Base-by-base conservation (phyloP, 2,113 vertebrate genomes). In the Catagonus wagneri region DNA sequence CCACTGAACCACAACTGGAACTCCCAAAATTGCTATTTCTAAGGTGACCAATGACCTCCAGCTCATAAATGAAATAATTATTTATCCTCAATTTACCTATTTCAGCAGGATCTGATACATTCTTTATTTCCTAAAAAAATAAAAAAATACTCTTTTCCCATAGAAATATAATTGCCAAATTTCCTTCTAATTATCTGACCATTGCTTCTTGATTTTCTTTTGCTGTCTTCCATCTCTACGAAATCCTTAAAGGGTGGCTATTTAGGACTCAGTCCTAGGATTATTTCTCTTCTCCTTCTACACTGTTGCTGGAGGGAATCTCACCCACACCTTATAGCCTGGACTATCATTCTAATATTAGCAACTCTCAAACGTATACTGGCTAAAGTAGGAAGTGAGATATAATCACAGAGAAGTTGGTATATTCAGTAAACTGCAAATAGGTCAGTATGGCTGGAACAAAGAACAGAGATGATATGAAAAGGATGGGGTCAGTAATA, bases 61-160 rank as follows among this genome's bases (percentile, higher is more conserved):
- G 60, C 32, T 81, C 61, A 81, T 44, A 71, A 94, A 71, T 39
- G 80, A 93, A 87, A 89, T 32, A 6, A 54, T 23, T 36, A 83
- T 83, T 78, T 63, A 95, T 74, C 23, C 4, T 94, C 39, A 80
- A 29, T 61, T 44, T 60, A 76, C 23, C 58, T 56, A 90, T 32
- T 16, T 79, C 25, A 61, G 34, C 44, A 69, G 29, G 15, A 85
- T 92, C 12, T 76, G 12, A 72, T 58, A 85, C 7, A 93, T 32
- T 89, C 36, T 44, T 89, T 89, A 17, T 22, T 92, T 95, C 74
- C 72, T 76, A 71, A 81, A n/a, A n/a, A n/a, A n/a, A n/a, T n/a
- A n/a, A n/a, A n/a, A n/a, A n/a, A 89, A 86, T 22, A 52, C 32
- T 23, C 14, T 84, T 68, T 91, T 29, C 52, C 66, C n/a, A 93